Base-by-base conservation (phyloP, 2,797 vertebrate species). In the Sebastiscus tertius region DNA sequence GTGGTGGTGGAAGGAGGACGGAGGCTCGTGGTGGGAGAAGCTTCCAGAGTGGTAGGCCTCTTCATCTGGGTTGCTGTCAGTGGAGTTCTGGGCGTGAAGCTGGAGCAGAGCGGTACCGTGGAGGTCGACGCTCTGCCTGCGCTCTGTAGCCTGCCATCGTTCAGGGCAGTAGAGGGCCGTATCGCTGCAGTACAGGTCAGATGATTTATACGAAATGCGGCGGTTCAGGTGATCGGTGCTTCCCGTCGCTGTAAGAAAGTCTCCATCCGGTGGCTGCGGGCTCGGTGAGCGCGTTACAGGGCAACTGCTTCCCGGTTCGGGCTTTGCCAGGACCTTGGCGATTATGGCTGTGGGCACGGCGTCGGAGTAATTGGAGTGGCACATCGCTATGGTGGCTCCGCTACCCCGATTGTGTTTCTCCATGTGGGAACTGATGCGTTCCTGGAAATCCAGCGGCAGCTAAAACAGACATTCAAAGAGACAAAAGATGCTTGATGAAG, bases 121-220 rank as follows among this genome's bases (percentile, higher is more conserved):
- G 0, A 96, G 95, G 81, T 98, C 98, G 6, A 95, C 95, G 0
- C 97, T 99, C 72, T 96, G 97, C 61, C 97, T 88, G 29, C 97
- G 96, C 80, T 97, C 93, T 2, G 90, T 91, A 11, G 90, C 96
- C 4, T 93, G 95, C 88, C 95, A 96, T 61, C 95, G 94, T 67
- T 97, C 97, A 0, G 97, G 97, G 87, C 97, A 97, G 89, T 99
- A 99, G 60, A 99, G 97, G 3, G 97, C 97, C 0, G 98, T 97
- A 86, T 99, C 98, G 0, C 98, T 99, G 94, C 97, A 97, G 92
- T 98, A 99, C 85, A 98, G 87, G 81, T 99, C 98, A 0, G 96
- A 96, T 1, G 91, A 86, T 91, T 98, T 99, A 81, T 96, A 97
- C 0, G 96, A 90, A 13, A 94, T 77, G 8, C 94, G 95, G 2